Percentiles rank a stretch among this genome's conserved stretches.
Conservation (phyloP, 2,797 vertebrate genomes). For the Megalops cyprinoides region DNA sequence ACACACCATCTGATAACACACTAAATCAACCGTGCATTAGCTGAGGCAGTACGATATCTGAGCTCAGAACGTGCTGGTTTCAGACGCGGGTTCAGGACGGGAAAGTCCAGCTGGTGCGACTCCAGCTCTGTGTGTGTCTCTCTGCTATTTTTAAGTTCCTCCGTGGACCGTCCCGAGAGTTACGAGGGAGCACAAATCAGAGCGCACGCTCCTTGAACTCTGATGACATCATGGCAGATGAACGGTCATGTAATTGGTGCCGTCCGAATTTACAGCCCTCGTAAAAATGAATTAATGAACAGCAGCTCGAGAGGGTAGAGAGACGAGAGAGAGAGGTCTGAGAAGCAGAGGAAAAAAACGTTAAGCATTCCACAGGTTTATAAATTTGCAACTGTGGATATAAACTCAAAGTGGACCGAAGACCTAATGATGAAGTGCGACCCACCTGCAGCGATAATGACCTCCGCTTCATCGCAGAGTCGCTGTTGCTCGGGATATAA, state of each 20-base stretch:
- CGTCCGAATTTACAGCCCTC: background rate
- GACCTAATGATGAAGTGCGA: too few species aligned
- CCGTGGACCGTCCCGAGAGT: background rate
- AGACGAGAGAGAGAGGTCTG: background rate
- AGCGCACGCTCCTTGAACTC: background rate
- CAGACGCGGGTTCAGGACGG: background rate
- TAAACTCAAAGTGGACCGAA: too few species aligned
- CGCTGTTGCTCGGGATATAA: too few species aligned
- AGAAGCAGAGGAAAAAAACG: too few species aligned
- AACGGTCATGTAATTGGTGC: background rate
- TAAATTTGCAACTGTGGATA: too few species aligned
- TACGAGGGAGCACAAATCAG: background rate
- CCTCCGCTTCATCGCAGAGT: too few species aligned
- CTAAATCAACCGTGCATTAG: background rate
- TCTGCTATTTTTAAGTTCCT: background rate
- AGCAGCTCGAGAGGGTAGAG: background rate
- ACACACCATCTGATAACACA: background rate
- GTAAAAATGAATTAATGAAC: background rate
- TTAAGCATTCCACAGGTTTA: too few species aligned
- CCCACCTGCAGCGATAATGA: too few species aligned
- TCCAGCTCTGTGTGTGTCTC: background rate
- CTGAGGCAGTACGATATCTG: background rate
- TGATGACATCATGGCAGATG: conserved; percentile 9
- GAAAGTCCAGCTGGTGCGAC: background rate
- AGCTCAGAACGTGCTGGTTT: background rate